These are phyloP conservation scores for Salticus scenicus DNA, from an alignment of 2,888 invertebrate species.

Conservation along the genomic window DNA sequence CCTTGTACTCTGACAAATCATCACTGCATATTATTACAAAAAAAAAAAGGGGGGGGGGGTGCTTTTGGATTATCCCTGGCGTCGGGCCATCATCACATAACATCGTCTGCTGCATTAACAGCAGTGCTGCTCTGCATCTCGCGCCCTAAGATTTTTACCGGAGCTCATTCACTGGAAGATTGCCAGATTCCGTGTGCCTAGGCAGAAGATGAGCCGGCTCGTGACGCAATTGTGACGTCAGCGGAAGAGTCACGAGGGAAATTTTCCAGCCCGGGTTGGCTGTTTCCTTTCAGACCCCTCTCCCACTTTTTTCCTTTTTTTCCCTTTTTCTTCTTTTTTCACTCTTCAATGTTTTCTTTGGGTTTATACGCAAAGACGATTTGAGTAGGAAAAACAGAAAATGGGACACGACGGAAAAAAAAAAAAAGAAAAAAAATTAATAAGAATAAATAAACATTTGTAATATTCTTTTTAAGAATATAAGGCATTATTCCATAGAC, in stretches of 20 bases:
- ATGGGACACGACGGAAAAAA: no score
- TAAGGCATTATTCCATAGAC: no score
- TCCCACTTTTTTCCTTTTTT: not conserved
- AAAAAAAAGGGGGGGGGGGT: not conserved
- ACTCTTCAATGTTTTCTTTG: no score
- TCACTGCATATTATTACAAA: not conserved
- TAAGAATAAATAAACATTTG: no score
- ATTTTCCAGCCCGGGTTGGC: slow-evolving; percentile 2
- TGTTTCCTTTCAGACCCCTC: not conserved
- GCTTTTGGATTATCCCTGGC: not conserved
- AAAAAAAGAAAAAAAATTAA: no score
- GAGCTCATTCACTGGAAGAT: not conserved
- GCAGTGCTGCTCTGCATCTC: not conserved
- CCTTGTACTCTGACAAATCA: slow-evolving; percentile 1
- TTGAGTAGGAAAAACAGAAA: no score
- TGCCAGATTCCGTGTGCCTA: not conserved
- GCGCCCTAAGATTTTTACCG: not conserved
- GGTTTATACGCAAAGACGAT: no score
- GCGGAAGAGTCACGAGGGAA: slow-evolving; percentile 9
- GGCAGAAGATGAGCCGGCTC: slow-evolving; percentile 2
- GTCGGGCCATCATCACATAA: not conserved
- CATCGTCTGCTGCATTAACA: slow-evolving; percentile 12
- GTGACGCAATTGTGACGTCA: slow-evolving; percentile 14
- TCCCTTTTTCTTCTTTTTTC: no score
- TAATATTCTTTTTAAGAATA: no score